These are phyloP conservation scores for Sesia bembeciformis DNA, from an alignment of 2,888 invertebrate genomes.

Conservation along the genomic window DNA sequence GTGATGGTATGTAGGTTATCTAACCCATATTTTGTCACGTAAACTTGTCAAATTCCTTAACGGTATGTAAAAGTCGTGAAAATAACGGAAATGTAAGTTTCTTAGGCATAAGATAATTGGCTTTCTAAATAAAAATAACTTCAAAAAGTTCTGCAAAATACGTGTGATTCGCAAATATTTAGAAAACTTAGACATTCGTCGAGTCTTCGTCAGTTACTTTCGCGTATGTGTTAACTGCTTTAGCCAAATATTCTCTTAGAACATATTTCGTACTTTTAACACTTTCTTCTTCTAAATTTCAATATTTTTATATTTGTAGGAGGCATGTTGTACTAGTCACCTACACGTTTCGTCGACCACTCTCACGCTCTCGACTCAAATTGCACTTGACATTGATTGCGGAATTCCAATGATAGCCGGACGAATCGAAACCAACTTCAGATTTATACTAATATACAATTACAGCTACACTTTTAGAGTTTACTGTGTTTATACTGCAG, in stretches of 20 bases:
- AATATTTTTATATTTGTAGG: background rate
- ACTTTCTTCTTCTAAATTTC: background rate
- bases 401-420: constrained; percentile 9
- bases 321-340: constrained; percentile 12
- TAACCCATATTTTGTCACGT: background rate
- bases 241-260: too few species aligned
- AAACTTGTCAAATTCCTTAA: too few species aligned
- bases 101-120: too few species aligned
- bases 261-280: background rate
- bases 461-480: constrained; percentile 10
- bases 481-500: constrained; percentile 11
- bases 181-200: too few species aligned
- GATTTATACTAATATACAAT: constrained; percentile 3
- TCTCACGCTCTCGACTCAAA: constrained; percentile 11
- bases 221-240: too few species aligned
- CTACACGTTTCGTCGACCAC: constrained; percentile 1
- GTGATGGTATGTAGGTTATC: background rate
- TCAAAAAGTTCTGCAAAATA: too few species aligned
- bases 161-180: too few species aligned
- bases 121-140: too few species aligned
- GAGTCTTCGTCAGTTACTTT: too few species aligned
- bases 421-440: constrained; percentile 3
- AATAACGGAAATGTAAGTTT: too few species aligned
- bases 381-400: constrained; percentile 30
- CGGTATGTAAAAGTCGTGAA: too few species aligned